phyloP scores from a whole-genome alignment of 2,113 vertebrate genomes.

The Mungos mungo region DNA sequence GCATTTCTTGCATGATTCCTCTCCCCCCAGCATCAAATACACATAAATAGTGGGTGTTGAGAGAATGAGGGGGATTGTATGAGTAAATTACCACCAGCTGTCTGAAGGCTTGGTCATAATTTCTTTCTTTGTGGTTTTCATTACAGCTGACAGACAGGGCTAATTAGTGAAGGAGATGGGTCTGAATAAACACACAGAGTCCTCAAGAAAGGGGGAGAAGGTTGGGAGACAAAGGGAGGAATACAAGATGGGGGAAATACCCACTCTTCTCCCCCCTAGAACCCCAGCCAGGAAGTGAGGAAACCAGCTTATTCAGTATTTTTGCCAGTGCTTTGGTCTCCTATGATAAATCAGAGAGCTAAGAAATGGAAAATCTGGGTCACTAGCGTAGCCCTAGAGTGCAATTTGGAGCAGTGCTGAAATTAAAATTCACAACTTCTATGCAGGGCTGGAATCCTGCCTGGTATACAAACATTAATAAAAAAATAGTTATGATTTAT shows the following conservation, averaged over 20 bases:
- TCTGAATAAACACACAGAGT: not conserved
- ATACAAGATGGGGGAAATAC: not conserved
- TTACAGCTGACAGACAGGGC: constrained; percentile 65
- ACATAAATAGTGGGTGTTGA: constrained; percentile 70
- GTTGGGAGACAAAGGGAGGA: not conserved
- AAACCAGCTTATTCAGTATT: not conserved
- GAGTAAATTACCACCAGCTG: constrained; percentile 75
- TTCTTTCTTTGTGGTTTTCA: constrained; percentile 64
- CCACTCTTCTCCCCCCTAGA: not conserved
- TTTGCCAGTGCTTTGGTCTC: not conserved
- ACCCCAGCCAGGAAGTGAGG: not conserved
- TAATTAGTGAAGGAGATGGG: not conserved
- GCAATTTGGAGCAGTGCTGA: constrained; percentile 13
- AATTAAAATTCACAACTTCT: not conserved
- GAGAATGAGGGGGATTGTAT: constrained; percentile 25
- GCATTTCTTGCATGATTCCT: not conserved
- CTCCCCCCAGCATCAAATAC: constrained; percentile 7
- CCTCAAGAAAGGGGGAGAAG: not conserved
- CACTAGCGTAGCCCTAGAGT: constrained; percentile 5
- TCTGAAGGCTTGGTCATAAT: constrained; percentile 59
- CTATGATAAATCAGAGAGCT: constrained; percentile 8
- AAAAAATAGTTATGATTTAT: not conserved
- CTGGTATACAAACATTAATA: constrained; percentile 27
- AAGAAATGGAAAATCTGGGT: constrained; percentile 39
- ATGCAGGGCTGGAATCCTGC: not conserved